Conservation (phyloP, 2,797 vertebrate genomes). For the Clarias platycephalus region DNA sequence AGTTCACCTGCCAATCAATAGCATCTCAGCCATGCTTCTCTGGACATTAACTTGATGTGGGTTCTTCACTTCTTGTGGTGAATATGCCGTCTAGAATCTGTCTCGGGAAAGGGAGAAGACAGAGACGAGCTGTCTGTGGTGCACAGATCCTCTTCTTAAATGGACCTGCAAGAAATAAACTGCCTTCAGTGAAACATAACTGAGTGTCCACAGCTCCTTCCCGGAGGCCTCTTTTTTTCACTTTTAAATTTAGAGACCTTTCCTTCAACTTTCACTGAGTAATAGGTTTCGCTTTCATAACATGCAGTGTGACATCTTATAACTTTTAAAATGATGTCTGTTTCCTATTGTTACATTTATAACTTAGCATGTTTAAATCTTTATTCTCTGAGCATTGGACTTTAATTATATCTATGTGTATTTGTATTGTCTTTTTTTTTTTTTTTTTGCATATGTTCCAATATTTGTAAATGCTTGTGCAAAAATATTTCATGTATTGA, state of each 20-base stretch:
- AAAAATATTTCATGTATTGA: background rate
- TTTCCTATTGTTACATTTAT: background rate
- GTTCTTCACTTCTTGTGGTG: conserved; percentile 51
- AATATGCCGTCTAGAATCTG: conserved; percentile 52
- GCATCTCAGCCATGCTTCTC: conserved; percentile 47
- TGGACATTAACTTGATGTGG: conserved; percentile 54
- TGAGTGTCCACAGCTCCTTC: conserved; percentile 53
- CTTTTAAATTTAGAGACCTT: conserved; percentile 48
- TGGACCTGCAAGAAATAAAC: conserved; percentile 63
- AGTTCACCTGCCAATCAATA: conserved; percentile 60
- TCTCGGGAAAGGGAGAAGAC: conserved; percentile 30
- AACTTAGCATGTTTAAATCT: background rate
- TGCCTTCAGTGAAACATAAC: conserved; percentile 63
- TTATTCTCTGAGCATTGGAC: background rate
- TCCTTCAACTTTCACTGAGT: conserved; percentile 41
- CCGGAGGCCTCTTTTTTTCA: conserved; percentile 50
- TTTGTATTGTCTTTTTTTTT: background rate
- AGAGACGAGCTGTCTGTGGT: conserved; percentile 49
- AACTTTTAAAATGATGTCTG: conserved; percentile 4
- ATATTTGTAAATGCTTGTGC: background rate
- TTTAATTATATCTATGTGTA: background rate
- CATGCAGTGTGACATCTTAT: background rate
- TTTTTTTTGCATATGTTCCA: background rate
- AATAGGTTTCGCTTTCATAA: conserved; percentile 43
- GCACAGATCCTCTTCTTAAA: conserved; percentile 46